These are phyloP conservation scores for Tetramorium simillimum DNA, from an alignment of 1,140 invertebrate species.

Conservation along the genomic window DNA sequence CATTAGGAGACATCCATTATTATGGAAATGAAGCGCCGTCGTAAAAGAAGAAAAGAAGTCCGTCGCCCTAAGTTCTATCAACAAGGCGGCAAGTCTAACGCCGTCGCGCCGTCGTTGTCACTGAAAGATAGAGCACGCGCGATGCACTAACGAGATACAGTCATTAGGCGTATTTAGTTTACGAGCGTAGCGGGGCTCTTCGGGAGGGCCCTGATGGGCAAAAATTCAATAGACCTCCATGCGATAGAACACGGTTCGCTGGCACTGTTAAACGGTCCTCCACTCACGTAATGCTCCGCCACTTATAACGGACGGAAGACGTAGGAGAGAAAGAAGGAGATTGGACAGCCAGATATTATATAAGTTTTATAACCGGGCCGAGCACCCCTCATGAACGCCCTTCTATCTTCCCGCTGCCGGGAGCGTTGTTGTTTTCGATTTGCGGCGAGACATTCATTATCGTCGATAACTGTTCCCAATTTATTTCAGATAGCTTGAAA, in stretches of 20 bases:
- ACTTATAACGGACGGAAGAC: slow-evolving; percentile 71
- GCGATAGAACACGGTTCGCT: slow-evolving; percentile 82
- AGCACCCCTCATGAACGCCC: slow-evolving; percentile 50
- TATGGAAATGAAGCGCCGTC: slow-evolving; percentile 38
- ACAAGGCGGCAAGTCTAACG: slow-evolving; percentile 22
- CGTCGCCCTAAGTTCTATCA: slow-evolving; percentile 40
- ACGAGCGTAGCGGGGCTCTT: slow-evolving; percentile 68
- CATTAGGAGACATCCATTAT: slow-evolving; percentile 11
- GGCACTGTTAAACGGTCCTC: slow-evolving; percentile 79
- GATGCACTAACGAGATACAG: slow-evolving; percentile 81
- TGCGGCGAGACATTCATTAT: slow-evolving; percentile 13
- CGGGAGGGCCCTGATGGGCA: slow-evolving; percentile 73
- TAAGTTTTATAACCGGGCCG: slow-evolving; percentile 71
- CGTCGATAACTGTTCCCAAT: background rate
- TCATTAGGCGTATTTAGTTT: slow-evolving; percentile 82
- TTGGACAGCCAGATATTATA: slow-evolving; percentile 73
- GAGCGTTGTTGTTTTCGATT: slow-evolving; percentile 57
- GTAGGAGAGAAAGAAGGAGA: slow-evolving; percentile 72
- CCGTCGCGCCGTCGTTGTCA: slow-evolving; percentile 10
- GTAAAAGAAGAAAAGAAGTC: slow-evolving; percentile 33
- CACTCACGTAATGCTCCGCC: slow-evolving; percentile 72
- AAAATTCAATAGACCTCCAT: slow-evolving; percentile 82
- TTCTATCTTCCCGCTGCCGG: background rate
- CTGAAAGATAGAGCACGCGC: slow-evolving; percentile 74
- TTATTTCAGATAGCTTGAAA: background rate